Conservation (phyloP, 2,113 vertebrate genomes). For the Ceuthmochares aereus region DNA sequence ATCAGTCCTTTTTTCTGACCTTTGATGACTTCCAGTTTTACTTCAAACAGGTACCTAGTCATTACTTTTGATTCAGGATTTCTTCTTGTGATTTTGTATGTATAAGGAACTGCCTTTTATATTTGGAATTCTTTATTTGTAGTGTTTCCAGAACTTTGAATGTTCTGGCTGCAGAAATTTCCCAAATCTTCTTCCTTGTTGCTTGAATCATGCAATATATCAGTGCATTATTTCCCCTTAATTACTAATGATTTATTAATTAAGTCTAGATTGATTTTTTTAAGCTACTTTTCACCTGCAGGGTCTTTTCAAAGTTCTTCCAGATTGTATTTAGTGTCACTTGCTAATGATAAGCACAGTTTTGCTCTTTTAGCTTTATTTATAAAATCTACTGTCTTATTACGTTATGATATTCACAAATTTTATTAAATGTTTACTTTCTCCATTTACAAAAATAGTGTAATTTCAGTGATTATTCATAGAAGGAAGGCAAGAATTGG, state of each 20-base stretch:
- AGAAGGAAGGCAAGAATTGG: not conserved
- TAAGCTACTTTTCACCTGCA: not conserved
- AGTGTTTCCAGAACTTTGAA: too few relatives aligned
- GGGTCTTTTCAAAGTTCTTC: not conserved
- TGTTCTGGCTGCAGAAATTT: too few relatives aligned
- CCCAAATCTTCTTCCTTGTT: not conserved
- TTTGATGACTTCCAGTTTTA: conserved; percentile 25
- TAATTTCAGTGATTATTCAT: not conserved
- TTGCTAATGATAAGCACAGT: not conserved
- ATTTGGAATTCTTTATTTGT: too few relatives aligned
- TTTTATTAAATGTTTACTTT: not conserved
- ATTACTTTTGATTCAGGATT: conserved; percentile 50
- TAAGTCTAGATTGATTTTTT: not conserved
- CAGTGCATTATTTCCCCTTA: not conserved
- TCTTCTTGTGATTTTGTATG: conserved; percentile 26
- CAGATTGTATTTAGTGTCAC: not conserved
- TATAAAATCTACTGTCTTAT: not conserved
- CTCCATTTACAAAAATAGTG: not conserved
- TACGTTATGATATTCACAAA: not conserved
- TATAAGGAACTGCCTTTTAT: conserved; percentile 49
- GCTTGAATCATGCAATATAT: not conserved
- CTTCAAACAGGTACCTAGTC: conserved; percentile 26
- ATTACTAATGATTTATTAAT: conserved; percentile 4
- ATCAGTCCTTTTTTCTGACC: not conserved
- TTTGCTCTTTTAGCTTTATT: not conserved